Base-by-base conservation (phyloP, 2,113 vertebrate genomes). In the Vireo altiloquus region DNA sequence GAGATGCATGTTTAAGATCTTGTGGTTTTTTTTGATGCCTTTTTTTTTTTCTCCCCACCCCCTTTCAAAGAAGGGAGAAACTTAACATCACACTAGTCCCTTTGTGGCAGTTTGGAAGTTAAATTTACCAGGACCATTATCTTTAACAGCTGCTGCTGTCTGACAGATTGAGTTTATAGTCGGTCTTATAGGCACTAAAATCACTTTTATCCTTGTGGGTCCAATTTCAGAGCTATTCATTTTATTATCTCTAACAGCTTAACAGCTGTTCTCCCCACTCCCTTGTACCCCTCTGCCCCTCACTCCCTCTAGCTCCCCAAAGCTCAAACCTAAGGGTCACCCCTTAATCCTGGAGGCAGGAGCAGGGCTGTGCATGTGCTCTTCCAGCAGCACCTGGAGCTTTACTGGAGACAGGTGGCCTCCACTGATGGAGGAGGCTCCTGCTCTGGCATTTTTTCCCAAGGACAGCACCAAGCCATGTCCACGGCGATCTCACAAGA, bases 191-290 rank as follows among this genome's bases (percentile, higher is more conserved):
- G 95, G 92, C 93, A 94, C 89, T 97, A 95, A 97, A 97, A 97
- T 69, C 94, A 97, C 94, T 97, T 97, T 94, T 97, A 96, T 97
- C 92, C 96, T 97, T 97, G 93, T 94, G 97, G 97, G 96, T 96
- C 94, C 95, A 96, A 95, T 97, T 97, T 97, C 95, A 93, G 95
- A 96, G 97, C 89, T 93, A 95, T 96, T 97, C 93, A 94, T 91
- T 96, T 96, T 97, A 97, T 97, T 97, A 97, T 97, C 91, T 97
- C 84, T 75, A 93, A 94, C 87, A 97, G 82, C 80, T 93, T 93
- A 94, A 88, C 94, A 96, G 92, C 95, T 96, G 96, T 93, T 90
- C 92, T 94, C 92, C 91, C 69, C 64, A 83, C 69, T 90, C 93
- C 81, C 74, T 94, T 0, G 1, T 61, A 92, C 64, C 65, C 69